Evolutionary conservation across 2,113 vertebrate species (phyloP).

Genomic region (Amphiprion percula): DNA sequence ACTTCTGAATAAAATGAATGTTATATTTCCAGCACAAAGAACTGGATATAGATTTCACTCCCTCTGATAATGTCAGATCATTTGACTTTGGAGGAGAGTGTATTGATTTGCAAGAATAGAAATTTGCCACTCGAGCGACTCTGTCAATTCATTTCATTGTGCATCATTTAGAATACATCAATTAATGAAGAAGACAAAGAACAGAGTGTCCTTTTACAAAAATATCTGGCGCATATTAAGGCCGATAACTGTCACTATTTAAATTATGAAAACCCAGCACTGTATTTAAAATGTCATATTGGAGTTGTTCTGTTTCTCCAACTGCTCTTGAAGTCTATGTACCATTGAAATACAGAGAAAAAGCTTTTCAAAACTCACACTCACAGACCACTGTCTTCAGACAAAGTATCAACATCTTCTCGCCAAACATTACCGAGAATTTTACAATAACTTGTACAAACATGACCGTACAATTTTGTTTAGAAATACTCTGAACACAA

Average conservation of each 20-base stretch:
- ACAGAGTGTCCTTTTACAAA: not conserved
- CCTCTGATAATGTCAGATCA: slow-evolving; percentile 14
- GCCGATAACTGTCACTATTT: not conserved
- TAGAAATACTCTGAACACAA: slow-evolving; percentile 7
- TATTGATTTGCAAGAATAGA: slow-evolving; percentile 31
- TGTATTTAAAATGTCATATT: not conserved
- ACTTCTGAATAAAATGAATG: not conserved
- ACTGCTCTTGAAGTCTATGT: not conserved
- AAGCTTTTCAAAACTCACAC: not conserved
- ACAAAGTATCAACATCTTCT: not conserved
- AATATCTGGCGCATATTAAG: not conserved
- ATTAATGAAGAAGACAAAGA: slow-evolving; percentile 4
- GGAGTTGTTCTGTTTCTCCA: not conserved
- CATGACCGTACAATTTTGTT: slow-evolving; percentile 47
- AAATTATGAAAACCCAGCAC: not conserved
- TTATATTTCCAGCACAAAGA: slow-evolving; percentile 6
- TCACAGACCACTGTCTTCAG: not conserved
- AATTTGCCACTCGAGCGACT: slow-evolving; percentile 33
- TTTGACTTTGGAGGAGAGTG: slow-evolving; percentile 16
- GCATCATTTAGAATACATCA: not conserved
- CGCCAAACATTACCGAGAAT: not conserved
- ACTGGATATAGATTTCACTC: slow-evolving; percentile 14
- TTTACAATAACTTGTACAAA: slow-evolving; percentile 37
- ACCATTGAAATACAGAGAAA: not conserved
- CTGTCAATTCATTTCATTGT: slow-evolving; percentile 15